Evolutionary conservation across 2,113 vertebrate genomes (phyloP).

Genomic region (Ariopsis seemanni): DNA sequence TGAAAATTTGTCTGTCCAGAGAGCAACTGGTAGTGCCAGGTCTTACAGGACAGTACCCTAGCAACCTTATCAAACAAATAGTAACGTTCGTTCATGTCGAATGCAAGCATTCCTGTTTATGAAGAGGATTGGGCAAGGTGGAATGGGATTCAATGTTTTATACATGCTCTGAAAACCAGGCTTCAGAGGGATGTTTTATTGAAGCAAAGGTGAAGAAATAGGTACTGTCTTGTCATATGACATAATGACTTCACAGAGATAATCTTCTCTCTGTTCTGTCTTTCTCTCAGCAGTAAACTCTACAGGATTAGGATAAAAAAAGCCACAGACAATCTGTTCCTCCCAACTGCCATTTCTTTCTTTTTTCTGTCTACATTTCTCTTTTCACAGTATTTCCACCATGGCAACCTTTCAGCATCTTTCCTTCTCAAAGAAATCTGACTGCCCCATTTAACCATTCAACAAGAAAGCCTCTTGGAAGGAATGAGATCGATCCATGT

Average conservation of each 20-base stretch:
- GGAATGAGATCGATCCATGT: too few species aligned
- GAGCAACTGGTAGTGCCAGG: constrained; percentile 53
- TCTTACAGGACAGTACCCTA: constrained; percentile 67
- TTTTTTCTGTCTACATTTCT: not conserved
- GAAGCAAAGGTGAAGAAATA: not conserved
- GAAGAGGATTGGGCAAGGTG: not conserved
- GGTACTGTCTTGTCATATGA: not conserved
- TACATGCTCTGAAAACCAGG: not conserved
- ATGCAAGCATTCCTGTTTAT: not conserved
- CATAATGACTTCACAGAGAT: not conserved
- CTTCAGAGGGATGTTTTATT: not conserved
- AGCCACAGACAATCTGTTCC: not conserved
- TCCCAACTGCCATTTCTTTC: constrained; percentile 10
- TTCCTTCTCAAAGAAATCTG: not conserved
- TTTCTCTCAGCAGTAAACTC: constrained; percentile 1
- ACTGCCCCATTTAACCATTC: not conserved
- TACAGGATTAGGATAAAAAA: not conserved
- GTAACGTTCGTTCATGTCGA: not conserved
- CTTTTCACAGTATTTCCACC: not conserved
- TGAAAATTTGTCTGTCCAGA: constrained; percentile 39
- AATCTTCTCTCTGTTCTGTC: not conserved
- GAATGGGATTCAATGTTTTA: not conserved
- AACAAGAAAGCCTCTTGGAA: not conserved
- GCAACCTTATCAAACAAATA: constrained; percentile 68
- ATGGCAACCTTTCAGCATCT: not conserved